A percentile compares a stretch with the other conserved stretches of the same genome.
These are phyloP conservation scores for Drosophila kohkoa DNA, from an alignment of 1,140 invertebrate species.

Conservation along the genomic window DNA sequence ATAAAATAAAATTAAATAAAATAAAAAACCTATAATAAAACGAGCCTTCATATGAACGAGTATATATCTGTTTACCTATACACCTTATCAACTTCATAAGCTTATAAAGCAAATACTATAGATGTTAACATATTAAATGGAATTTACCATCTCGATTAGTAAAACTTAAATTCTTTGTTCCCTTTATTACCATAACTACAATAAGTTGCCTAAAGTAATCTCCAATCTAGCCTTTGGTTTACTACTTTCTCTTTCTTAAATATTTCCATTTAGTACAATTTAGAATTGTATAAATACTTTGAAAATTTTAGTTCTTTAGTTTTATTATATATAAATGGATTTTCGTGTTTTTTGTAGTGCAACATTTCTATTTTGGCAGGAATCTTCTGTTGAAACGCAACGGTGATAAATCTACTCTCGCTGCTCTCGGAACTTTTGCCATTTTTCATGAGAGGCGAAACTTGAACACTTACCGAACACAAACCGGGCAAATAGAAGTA, in stretches of 20 bases:
- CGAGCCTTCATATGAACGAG: neutral
- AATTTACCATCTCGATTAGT: neutral
- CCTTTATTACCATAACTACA: neutral
- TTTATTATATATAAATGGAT: too few species aligned
- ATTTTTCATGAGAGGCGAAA: slow-evolving; percentile 40
- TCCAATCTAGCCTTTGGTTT: neutral
- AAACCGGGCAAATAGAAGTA: slow-evolving; percentile 43
- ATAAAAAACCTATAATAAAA: neutral
- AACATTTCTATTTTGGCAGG: slow-evolving; percentile 29
- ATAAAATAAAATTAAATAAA: slow-evolving; percentile 16
- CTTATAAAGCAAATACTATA: neutral
- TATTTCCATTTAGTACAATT: neutral
- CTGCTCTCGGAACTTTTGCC: slow-evolving; percentile 47
- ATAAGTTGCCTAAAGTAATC: too few species aligned
- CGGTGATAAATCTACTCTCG: slow-evolving; percentile 41
- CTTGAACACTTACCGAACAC: slow-evolving; percentile 33
- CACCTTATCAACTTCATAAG: slow-evolving; percentile 1
- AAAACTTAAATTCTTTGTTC: too few species aligned
- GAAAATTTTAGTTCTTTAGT: too few species aligned
- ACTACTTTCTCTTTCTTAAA: too few species aligned
- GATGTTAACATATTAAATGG: neutral
- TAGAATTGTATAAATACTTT: too few species aligned
- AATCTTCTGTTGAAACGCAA: slow-evolving; percentile 16
- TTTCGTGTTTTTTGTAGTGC: neutral
- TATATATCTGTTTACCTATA: neutral